These are phyloP conservation scores for Thelaira solivaga DNA, from an alignment of 2,888 invertebrate species.

Conservation along the genomic window DNA sequence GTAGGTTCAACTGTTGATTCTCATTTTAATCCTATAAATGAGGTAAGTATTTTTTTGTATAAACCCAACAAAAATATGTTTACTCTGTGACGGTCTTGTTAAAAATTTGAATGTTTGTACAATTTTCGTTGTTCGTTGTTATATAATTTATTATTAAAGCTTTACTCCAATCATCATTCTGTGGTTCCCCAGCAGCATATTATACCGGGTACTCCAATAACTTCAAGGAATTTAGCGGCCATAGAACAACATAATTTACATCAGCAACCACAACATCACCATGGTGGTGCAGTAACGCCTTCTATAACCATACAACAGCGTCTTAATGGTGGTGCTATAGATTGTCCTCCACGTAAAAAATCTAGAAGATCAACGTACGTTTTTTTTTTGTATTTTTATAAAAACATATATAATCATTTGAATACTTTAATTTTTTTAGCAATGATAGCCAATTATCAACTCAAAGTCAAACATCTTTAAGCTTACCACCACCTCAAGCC, in stretches of 20 bases:
- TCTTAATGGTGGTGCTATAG: constrained; percentile 76
- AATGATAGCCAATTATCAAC: constrained; percentile 75
- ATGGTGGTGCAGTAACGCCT: constrained; percentile 54
- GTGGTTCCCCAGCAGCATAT: constrained; percentile 68
- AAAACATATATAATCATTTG: not conserved
- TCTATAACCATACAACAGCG: constrained; percentile 62
- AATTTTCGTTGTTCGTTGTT: constrained; percentile 30
- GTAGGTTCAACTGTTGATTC: constrained; percentile 66
- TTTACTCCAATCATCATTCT: constrained; percentile 73
- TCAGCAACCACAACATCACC: constrained; percentile 61
- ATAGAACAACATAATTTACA: constrained; percentile 66
- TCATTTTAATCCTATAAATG: constrained; percentile 77
- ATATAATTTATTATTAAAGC: constrained; percentile 64
- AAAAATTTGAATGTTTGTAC: not conserved
- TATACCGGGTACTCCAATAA: constrained; percentile 67
- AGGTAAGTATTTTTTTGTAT: constrained; percentile 68
- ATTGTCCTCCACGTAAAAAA: constrained; percentile 88
- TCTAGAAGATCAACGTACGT: constrained; percentile 92
- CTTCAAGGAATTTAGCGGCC: constrained; percentile 68
- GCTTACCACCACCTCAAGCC: constrained; percentile 69
- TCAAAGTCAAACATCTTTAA: constrained; percentile 73
- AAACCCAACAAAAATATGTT: not conserved
- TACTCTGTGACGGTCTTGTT: not conserved
- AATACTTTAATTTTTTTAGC: constrained; percentile 61
- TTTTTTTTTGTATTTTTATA: not conserved